These are phyloP conservation scores for Micromys minutus DNA, from an alignment of 2,113 vertebrate genomes.

Conservation along the genomic window DNA sequence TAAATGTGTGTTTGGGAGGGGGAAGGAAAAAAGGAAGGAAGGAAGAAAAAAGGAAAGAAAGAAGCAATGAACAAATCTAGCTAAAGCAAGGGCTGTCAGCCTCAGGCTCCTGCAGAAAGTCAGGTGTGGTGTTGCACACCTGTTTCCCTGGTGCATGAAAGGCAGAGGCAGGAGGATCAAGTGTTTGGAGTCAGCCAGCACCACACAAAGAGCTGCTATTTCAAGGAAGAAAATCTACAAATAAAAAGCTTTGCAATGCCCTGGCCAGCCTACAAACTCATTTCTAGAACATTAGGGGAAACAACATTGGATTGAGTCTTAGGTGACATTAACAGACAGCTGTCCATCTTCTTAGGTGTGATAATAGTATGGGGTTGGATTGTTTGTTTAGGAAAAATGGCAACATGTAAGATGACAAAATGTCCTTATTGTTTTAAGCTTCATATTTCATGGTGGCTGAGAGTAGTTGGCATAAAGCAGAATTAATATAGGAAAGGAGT, in stretches of 20 bases:
- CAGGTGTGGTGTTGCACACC: background rate
- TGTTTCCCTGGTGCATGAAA: background rate
- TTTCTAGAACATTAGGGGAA: background rate
- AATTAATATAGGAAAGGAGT: background rate
- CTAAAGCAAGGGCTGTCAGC: background rate
- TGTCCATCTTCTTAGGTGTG: background rate
- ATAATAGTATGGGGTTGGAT: background rate
- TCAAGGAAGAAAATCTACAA: background rate
- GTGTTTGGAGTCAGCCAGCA: background rate
- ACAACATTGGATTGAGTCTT: background rate
- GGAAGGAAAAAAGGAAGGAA: background rate
- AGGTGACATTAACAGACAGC: background rate
- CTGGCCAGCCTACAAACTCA: background rate
- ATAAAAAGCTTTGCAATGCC: background rate
- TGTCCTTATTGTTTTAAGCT: background rate
- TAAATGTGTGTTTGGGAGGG: background rate
- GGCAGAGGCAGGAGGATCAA: background rate
- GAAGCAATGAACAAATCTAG: background rate
- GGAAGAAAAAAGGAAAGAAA: no score
- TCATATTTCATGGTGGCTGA: background rate
- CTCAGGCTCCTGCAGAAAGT: background rate
- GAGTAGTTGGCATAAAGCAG: conserved; percentile 11
- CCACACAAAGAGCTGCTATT: background rate
- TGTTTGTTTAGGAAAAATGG: background rate
- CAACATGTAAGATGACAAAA: background rate